Evolutionary conservation across 2,888 invertebrate species (phyloP), one percentile per base, ranked within the genome.

Genomic region (Archips crataeganus): DNA sequence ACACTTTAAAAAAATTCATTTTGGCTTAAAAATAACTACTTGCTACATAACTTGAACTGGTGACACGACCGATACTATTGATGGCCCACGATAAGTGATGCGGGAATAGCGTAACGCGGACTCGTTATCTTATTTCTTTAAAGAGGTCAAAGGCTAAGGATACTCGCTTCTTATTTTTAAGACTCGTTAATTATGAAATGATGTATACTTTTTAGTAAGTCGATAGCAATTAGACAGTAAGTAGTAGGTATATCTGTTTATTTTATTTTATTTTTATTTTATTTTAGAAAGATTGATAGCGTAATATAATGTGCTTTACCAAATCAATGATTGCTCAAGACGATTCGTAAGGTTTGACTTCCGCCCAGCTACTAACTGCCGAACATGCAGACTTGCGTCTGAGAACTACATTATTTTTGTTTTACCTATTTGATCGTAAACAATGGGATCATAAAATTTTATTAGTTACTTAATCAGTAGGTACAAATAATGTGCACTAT

Each of bases 1-100:
- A 83, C 66, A 87, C 81, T 85, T 87, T 93, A 79, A 84, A 78
- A 76, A 85, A 78, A 86, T 90, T 90, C 93, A 94, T 93, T 82
- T 83, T 87, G 62, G 71, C 65, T 75, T 59, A 59, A 13, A 65
- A 60, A 62, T 67, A 23, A 68, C 13, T 51, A 45, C 32, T 59
- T 63, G 51, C 67, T 39, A 13, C 13, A 62, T 57, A 67, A 60
- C 42, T 47, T 39, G 11, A 11, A 39, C 39, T 45, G 45, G 2
- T 11, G 10, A 42, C n/a, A 69, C 73, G 64, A 45, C 51, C 60
- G n/a, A 15, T 47, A 2, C 59, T 45, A 49, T 49, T 6, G 42
- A 36, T 45, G 54, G 60, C 45, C n/a, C 65, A 69, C 23, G 42
- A 70, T 65, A 70, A 74, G 60, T 74, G 69, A 59, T 47, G 59